Evolutionary conservation across 1,140 invertebrate genomes (phyloP).

Genomic region (Bacillus rossius): DNA sequence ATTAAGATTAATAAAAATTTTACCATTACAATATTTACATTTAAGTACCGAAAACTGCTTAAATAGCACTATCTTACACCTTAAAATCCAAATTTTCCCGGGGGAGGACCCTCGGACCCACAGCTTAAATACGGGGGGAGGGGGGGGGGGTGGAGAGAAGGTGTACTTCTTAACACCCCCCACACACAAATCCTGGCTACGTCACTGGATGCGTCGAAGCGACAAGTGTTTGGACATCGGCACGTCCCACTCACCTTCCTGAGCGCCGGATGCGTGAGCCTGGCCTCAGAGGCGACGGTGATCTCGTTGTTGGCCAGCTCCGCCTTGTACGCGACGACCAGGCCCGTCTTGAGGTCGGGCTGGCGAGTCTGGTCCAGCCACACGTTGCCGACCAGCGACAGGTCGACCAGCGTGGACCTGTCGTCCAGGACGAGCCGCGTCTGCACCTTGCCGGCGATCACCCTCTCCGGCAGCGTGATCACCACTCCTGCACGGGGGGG

Average conservation of each 20-base stretch:
- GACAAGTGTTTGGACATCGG: no score
- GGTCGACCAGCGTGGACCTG: neutral
- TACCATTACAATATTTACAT: no score
- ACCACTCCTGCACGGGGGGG: neutral
- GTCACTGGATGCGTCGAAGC: no score
- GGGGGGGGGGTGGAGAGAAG: no score
- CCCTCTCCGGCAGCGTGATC: neutral
- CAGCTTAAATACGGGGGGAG: no score
- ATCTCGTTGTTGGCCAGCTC: slow-evolving; percentile 33
- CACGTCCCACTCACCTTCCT: slow-evolving; percentile 55
- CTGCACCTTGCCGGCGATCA: slow-evolving; percentile 7
- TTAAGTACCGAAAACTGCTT: no score
- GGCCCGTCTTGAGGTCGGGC: slow-evolving; percentile 55
- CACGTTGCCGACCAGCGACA: slow-evolving; percentile 26
- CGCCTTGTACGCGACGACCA: slow-evolving; percentile 43
- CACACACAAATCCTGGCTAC: no score
- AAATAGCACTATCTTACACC: no score
- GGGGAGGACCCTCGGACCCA: no score
- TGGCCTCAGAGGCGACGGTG: slow-evolving; percentile 48
- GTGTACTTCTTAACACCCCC: no score
- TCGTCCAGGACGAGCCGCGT: neutral
- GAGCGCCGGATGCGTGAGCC: slow-evolving; percentile 57
- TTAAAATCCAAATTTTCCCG: no score
- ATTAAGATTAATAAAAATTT: no score
- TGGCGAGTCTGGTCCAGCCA: slow-evolving; percentile 64